Percentiles rank a stretch among this genome's conserved stretches.
phyloP scores from a whole-genome alignment of 2,888 invertebrate genomes.

The Polyommatus icarus region DNA sequence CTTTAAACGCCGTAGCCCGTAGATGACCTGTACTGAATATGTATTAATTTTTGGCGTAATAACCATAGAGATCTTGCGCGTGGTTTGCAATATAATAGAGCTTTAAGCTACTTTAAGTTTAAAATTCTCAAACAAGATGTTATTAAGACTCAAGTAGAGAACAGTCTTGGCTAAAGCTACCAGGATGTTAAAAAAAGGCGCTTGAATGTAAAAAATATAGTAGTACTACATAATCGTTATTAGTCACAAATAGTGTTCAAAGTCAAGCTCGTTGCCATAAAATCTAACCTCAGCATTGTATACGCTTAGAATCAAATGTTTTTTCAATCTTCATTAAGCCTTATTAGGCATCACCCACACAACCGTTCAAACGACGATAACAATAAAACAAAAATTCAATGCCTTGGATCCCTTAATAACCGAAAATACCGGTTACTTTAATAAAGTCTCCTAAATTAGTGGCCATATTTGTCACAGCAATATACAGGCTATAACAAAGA shows the following conservation, averaged over 20 bases:
- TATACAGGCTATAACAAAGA: conserved; percentile 14
- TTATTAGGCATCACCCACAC: conserved; percentile 9
- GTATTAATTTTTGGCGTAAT: background rate
- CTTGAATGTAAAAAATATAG: no score
- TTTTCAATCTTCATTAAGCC: background rate
- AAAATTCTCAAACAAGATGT: no score
- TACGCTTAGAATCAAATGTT: background rate
- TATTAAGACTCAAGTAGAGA: no score
- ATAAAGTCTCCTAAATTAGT: background rate
- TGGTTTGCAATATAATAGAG: background rate
- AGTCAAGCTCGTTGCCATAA: background rate
- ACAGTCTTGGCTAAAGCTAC: no score
- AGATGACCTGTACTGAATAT: background rate
- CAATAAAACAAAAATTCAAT: conserved; percentile 1
- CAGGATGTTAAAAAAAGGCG: no score
- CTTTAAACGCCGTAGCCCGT: background rate
- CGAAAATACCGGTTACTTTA: background rate
- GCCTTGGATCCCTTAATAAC: background rate
- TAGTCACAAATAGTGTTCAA: background rate
- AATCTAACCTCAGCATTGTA: background rate
- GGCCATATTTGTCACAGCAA: conserved; percentile 22
- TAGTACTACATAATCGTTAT: no score
- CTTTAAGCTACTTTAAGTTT: background rate
- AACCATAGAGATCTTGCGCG: no score
- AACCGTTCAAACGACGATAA: background rate